Conservation (phyloP, 2,888 invertebrate species). For the Drepana falcataria region DNA sequence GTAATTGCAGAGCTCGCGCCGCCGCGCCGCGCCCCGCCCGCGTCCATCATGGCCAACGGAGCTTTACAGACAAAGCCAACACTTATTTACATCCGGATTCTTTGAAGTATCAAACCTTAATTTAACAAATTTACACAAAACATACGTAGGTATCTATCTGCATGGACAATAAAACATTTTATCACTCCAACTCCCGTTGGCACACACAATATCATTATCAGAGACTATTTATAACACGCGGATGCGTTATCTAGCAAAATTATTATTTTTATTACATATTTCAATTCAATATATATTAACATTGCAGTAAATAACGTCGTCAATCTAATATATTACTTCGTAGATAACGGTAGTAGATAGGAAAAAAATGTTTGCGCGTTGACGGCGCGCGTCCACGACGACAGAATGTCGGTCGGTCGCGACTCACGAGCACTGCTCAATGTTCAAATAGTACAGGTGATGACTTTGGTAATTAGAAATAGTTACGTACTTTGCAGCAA, state of each 20-base stretch:
- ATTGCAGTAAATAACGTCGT: slow-evolving; percentile 35
- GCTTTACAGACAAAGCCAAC: slow-evolving; percentile 41
- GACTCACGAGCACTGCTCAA: slow-evolving; percentile 9
- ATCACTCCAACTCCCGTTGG: neutral
- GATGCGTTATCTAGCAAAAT: neutral
- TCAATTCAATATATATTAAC: slow-evolving; percentile 29
- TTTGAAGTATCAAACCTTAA: slow-evolving; percentile 28
- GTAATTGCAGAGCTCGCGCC: slow-evolving; percentile 56
- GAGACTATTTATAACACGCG: neutral
- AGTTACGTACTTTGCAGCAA: no score
- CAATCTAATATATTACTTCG: slow-evolving; percentile 31
- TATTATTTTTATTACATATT: slow-evolving; percentile 7
- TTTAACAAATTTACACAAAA: slow-evolving; percentile 11
- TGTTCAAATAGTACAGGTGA: slow-evolving; percentile 9
- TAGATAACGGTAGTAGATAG: slow-evolving; percentile 34
- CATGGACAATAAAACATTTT: neutral
- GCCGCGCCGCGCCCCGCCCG: slow-evolving; percentile 31
- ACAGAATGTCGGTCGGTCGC: slow-evolving; percentile 22
- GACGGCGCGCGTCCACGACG: slow-evolving; percentile 14
- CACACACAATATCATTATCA: neutral
- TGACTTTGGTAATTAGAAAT: neutral
- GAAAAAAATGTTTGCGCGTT: slow-evolving; percentile 28
- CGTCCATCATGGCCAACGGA: slow-evolving; percentile 38
- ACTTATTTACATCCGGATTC: slow-evolving; percentile 73
- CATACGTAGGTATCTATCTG: neutral